Evolutionary conservation across 2,113 vertebrate genomes (phyloP).

Genomic region (Hassar affinis): DNA sequence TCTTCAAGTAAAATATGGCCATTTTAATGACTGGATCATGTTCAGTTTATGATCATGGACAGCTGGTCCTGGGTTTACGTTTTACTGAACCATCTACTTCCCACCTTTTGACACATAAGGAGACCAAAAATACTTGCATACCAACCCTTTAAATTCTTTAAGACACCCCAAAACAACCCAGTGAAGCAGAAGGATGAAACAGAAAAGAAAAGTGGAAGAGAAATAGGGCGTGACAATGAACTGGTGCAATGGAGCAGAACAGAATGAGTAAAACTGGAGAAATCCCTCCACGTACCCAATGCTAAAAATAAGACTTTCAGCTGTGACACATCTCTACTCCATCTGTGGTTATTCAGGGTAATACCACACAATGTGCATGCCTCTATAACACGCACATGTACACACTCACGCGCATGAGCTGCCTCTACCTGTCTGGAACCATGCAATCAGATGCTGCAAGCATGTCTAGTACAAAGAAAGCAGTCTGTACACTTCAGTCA

Average conservation of each 20-base stretch:
- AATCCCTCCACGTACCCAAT: constrained; percentile 35
- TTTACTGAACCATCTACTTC: not conserved
- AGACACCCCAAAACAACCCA: not conserved
- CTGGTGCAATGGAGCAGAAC: not conserved
- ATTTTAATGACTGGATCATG: not conserved
- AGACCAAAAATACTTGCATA: not conserved
- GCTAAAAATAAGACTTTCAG: constrained; percentile 37
- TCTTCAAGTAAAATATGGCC: not conserved
- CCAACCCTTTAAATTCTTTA: not conserved
- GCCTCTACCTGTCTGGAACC: not conserved
- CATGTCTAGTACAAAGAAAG: not conserved
- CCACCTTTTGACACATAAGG: not conserved
- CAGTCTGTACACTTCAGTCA: not conserved
- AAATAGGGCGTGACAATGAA: not conserved
- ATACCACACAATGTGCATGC: not conserved
- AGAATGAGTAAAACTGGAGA: not conserved
- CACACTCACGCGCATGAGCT: not conserved
- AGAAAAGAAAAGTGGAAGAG: not conserved
- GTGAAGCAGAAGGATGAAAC: not conserved
- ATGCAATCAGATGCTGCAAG: not conserved
- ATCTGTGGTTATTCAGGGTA: constrained; percentile 33
- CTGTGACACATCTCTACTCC: constrained; percentile 16
- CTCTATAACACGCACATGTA: not conserved
- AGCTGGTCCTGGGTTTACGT: not conserved
- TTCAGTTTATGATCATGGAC: not conserved